phyloP scores from a whole-genome alignment of 2,888 invertebrate species.

The Calliphora vomitoria region DNA sequence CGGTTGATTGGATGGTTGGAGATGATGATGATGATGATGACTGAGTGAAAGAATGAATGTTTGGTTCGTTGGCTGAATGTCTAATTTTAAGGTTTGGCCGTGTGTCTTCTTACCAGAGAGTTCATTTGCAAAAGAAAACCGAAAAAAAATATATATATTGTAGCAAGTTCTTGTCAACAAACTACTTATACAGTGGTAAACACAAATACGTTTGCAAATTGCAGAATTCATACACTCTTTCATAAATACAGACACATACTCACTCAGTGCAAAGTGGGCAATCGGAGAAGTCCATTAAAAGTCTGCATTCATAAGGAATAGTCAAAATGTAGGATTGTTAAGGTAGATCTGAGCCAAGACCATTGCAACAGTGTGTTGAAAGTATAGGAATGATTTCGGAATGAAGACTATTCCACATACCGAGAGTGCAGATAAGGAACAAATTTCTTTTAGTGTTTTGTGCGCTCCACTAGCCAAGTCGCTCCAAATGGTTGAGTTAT shows the following conservation, averaged over 20 bases:
- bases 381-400: too few relatives aligned
- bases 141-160: background rate
- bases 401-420: too few relatives aligned
- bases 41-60: background rate
- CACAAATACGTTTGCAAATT: slow-evolving; percentile 8
- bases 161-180: slow-evolving; percentile 54
- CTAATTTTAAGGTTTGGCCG: slow-evolving; percentile 51
- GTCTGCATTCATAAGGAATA: too few relatives aligned
- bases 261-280: background rate
- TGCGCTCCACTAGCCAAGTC: too few relatives aligned
- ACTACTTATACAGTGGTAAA: slow-evolving; percentile 35
- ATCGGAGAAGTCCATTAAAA: background rate
- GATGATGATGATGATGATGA: slow-evolving; percentile 25
- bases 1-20: slow-evolving; percentile 36
- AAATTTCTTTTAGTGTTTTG: too few relatives aligned
- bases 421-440: too few relatives aligned
- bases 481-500: too few relatives aligned
- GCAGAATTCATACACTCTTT: background rate
- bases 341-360: too few relatives aligned
- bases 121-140: slow-evolving; percentile 48
- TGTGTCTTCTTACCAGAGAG: slow-evolving; percentile 34
- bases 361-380: too few relatives aligned
- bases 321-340: too few relatives aligned
- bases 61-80: slow-evolving; percentile 56
- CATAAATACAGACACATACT: background rate